These are phyloP conservation scores for Benthosema pterotum DNA, from an alignment of 2,797 vertebrate genomes.

Conservation along the genomic window DNA sequence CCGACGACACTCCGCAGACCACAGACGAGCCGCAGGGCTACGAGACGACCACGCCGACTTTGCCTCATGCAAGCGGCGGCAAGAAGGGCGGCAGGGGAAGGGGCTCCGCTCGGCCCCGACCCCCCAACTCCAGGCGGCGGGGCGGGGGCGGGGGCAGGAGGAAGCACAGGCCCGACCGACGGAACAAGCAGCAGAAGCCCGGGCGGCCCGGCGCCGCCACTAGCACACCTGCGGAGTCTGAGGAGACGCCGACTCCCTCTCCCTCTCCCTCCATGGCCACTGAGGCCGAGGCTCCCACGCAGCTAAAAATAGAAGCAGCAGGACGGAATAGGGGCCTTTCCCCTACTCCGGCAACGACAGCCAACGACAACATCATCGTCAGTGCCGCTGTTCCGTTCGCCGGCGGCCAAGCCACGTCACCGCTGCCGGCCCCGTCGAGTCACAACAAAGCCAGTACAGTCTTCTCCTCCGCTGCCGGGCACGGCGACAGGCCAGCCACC, in stretches of 20 bases:
- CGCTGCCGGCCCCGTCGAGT: conserved; percentile 64
- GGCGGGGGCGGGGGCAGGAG: conserved; percentile 78
- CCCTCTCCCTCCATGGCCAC: conserved; percentile 27
- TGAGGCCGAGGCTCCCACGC: conserved; percentile 36
- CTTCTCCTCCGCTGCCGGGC: no score
- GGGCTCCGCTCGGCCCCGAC: background rate
- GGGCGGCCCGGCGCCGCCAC: conserved; percentile 17
- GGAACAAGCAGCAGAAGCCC: conserved; percentile 69
- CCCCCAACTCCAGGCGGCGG: conserved; percentile 64
- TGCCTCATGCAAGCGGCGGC: background rate
- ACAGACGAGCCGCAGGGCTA: conserved; percentile 39
- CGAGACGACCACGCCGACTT: conserved; percentile 27
- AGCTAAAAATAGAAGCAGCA: conserved; percentile 60
- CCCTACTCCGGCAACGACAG: conserved; percentile 33
- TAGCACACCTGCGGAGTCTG: conserved; percentile 32
- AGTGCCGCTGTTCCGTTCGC: conserved; percentile 64
- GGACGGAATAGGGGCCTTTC: no score
- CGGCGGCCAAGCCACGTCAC: conserved; percentile 62
- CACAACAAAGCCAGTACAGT: conserved; percentile 63
- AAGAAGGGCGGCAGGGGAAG: conserved; percentile 1
- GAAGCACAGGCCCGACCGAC: conserved; percentile 71
- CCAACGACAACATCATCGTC: conserved; percentile 53
- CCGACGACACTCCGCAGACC: conserved; percentile 25
- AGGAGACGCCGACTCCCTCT: no score
- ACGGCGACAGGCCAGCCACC: conserved; percentile 21